Base-by-base conservation (phyloP, 1,140 invertebrate genomes). In the Alviniconcha marisindica region DNA sequence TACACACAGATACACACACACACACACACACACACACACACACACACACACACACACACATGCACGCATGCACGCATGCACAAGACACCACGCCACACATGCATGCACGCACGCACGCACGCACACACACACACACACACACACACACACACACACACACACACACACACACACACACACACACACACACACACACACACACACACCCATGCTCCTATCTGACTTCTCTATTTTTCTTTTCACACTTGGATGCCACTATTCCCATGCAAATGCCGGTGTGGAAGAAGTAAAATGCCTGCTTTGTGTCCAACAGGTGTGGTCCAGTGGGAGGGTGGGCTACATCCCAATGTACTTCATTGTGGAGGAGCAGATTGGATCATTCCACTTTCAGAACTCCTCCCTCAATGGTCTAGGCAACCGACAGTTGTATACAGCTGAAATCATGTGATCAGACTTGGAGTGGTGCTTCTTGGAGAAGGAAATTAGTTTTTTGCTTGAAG, bases 261-360 rank as follows among this genome's bases (percentile, higher is more conserved):
- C n/a, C n/a, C n/a, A n/a, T n/a, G n/a, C n/a, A n/a, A n/a, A n/a
- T n/a, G n/a, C n/a, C n/a, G n/a, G n/a, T n/a, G n/a, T n/a, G n/a
- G n/a, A n/a, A n/a, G n/a, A n/a, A n/a, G n/a, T n/a, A n/a, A n/a
- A n/a, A n/a, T n/a, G n/a, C n/a, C n/a, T n/a, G n/a, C 21, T 82
- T 81, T 66, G n/a, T 56, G 51, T 73, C 40, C 84, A 84, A 18
- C 83, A 91, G 90, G 85, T 92, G 18, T 91, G 90, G 90, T 90
- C 88, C 38, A 89, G 87, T 85, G 89, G 89, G 14, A 83, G 84
- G 38, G 76, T 92, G 18, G 86, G 83, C 15, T 91, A 90, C 71
- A 78, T 92, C 54, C 91, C 91, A 2, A 83, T 92, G 71, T 87
- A 80, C 54, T 85, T 85, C 80, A 66, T 85, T 18, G 60, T 76